These are phyloP conservation scores for Stictonetta naevosa DNA, from an alignment of 2,113 vertebrate species.

Conservation along the genomic window DNA sequence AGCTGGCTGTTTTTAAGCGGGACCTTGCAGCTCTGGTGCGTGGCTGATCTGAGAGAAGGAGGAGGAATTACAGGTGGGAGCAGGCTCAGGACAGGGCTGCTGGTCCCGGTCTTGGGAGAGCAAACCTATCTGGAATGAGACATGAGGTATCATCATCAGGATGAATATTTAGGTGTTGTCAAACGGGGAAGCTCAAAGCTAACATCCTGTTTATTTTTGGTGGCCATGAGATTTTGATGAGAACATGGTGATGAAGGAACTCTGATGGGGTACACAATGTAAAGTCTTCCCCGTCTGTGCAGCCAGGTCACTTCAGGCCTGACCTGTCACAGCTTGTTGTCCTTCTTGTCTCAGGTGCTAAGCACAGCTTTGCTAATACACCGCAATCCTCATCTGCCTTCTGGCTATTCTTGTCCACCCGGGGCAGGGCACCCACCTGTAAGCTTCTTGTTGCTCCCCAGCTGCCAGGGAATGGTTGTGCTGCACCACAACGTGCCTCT, in stretches of 20 bases:
- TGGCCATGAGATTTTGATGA: background rate
- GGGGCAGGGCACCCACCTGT: background rate
- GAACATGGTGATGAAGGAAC: background rate
- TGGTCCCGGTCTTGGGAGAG: background rate
- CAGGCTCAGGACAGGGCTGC: background rate
- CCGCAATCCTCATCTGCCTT: background rate
- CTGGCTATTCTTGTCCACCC: slow-evolving; percentile 25
- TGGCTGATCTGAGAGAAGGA: background rate
- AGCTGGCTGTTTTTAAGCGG: slow-evolving; percentile 56
- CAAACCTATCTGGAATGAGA: background rate
- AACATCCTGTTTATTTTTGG: background rate
- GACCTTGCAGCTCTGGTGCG: slow-evolving; percentile 15
- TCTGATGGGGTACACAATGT: background rate
- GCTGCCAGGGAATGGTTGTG: background rate
- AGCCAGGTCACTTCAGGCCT: background rate
- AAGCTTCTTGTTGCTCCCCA: slow-evolving; percentile 5
- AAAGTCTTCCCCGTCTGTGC: background rate
- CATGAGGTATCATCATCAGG: background rate
- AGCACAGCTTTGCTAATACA: background rate
- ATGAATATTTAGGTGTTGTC: background rate
- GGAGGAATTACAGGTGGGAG: background rate
- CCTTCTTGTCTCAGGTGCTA: background rate
- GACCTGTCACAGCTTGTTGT: background rate
- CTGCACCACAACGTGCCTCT: background rate
- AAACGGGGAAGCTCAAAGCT: background rate